Evolutionary conservation across 2,113 vertebrate species (phyloP), one percentile per base, ranked within the genome.

Genomic region (Zapus hudsonius): DNA sequence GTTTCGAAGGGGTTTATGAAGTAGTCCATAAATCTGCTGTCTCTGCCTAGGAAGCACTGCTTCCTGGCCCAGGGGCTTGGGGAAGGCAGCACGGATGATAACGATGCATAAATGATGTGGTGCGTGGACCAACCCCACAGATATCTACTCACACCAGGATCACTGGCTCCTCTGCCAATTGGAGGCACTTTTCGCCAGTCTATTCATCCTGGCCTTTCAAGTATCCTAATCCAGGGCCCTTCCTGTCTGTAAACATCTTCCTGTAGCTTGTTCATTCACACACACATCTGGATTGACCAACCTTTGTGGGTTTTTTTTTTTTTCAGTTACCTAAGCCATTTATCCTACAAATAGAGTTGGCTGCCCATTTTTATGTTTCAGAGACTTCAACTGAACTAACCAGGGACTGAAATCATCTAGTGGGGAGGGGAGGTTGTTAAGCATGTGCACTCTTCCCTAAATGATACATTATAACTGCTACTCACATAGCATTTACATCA

Each of bases 1-100:
- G 70, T 86, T 93, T 89, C 89, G 82, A 90, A 80, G 64, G 42
- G 67, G 74, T 78, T n/a, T 95, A 76, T 92, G 90, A 95, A 93
- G 81, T 20, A 81, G 80, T 44, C 72, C 81, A 87, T 92, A 86
- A 89, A 94, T 91, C 88, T 90, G 40, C 85, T 80, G 75, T 75
- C 69, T 90, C 74, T 79, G 75, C 79, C 88, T 92, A 70, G 36
- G 61, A 80, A 75, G 81, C 66, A 69, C 11, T 20, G 67, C 20
- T 84, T 86, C 75, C 91, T 90, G 7, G 31, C 75, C 87, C 94
- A 87, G 87, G 83, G 55, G 40, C 76, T 61, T 81, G 63, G 33
- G 57, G 81, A 52, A 42, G 44, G 78, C 92, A 33, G 74, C 23
- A 27, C 84, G 83, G 88, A 86, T 8, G 25, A 31, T 59, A 44